A percentile compares a stretch with the other conserved stretches of the same genome.
Conservation (phyloP, 2,888 invertebrate species). For the Cloeon dipterum region DNA sequence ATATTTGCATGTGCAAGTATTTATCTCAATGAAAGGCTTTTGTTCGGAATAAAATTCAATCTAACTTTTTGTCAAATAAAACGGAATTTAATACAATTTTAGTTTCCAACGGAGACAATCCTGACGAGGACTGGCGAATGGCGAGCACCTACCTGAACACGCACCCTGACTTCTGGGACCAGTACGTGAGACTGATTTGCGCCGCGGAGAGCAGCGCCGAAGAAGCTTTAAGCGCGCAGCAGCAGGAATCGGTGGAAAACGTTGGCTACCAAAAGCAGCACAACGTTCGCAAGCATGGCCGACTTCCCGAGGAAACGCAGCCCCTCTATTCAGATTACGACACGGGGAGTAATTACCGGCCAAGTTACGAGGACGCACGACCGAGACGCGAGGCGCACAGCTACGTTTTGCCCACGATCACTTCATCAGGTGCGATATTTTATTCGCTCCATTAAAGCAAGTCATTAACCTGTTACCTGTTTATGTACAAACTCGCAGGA, state of each 20-base stretch:
- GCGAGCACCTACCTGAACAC: slow-evolving; percentile 11
- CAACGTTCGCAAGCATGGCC: not conserved
- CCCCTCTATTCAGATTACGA: not conserved
- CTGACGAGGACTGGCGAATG: not conserved
- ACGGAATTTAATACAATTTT: too few species aligned
- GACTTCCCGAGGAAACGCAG: not conserved
- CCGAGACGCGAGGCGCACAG: too few species aligned
- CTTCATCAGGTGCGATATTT: too few species aligned
- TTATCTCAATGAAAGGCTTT: too few species aligned
- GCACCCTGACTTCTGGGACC: slow-evolving; percentile 17
- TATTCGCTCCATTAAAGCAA: too few species aligned
- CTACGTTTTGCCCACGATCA: too few species aligned
- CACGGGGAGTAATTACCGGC: not conserved
- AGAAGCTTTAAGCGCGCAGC: not conserved
- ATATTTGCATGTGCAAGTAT: too few species aligned
- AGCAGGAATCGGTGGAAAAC: not conserved
- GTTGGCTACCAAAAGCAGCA: not conserved
- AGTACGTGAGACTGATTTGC: slow-evolving; percentile 6
- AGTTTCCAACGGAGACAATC: not conserved
- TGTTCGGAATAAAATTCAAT: too few species aligned
- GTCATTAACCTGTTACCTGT: too few species aligned
- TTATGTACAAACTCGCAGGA: too few species aligned
- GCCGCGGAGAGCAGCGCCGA: not conserved
- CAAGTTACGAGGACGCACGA: not conserved
- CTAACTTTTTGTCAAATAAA: too few species aligned